A percentile compares a stretch with the other conserved stretches of the same genome.
Conservation (phyloP, 2,113 vertebrate genomes). For the Thermophis baileyi region DNA sequence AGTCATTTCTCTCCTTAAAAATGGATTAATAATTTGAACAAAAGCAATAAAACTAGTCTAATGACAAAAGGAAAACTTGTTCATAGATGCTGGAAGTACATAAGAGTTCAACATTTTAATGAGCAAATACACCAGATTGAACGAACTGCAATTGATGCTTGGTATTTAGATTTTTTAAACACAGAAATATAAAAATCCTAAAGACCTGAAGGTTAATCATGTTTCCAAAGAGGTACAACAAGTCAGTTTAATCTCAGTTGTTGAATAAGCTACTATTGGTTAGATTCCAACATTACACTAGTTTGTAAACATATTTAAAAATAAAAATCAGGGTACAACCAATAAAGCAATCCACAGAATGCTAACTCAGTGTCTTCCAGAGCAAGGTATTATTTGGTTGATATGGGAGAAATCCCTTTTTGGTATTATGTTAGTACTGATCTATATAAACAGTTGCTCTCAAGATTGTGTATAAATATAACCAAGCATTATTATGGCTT, state of each 20-base stretch:
- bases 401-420: background rate
- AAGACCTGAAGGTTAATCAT: background rate
- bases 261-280: background rate
- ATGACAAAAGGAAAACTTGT: background rate
- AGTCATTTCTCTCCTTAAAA: background rate
- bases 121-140: background rate
- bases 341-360: background rate
- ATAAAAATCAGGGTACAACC: background rate
- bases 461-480: background rate
- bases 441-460: background rate
- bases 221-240: background rate
- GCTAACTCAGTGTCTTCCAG: background rate
- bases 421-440: background rate
- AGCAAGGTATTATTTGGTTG: background rate
- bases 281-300: background rate
- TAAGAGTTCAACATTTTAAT: background rate
- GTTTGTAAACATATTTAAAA: background rate
- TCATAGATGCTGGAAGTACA: background rate
- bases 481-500: background rate
- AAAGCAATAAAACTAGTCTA: background rate
- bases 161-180: background rate
- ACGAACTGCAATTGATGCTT: background rate
- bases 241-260: background rate
- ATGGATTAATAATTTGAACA: background rate
- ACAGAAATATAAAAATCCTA: background rate